These are phyloP conservation scores for Accipiter cooperii DNA, from an alignment of 2,113 vertebrate genomes.

Conservation along the genomic window DNA sequence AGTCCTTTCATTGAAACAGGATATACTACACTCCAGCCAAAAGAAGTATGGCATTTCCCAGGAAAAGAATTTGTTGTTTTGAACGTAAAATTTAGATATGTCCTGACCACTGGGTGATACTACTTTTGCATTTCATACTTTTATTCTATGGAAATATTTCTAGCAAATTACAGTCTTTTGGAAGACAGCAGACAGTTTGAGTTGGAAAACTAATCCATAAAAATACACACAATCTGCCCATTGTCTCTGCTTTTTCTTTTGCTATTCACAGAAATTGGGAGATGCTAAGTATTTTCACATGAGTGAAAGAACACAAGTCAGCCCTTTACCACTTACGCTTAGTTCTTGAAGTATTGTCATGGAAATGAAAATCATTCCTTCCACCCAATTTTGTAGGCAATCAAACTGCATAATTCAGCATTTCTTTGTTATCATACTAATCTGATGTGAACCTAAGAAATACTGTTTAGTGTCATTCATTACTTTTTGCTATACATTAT, in stretches of 20 bases:
- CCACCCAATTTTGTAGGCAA: not conserved
- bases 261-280: not conserved
- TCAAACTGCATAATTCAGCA: not conserved
- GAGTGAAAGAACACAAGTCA: not conserved
- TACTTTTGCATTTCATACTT: constrained; percentile 10
- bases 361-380: not conserved
- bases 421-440: not conserved
- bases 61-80: not conserved
- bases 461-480: not conserved
- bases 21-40: not conserved
- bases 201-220: not conserved
- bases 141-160: not conserved
- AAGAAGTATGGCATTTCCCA: not conserved
- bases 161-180: not conserved
- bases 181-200: not conserved
- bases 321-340: not conserved
- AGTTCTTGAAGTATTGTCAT: not conserved
- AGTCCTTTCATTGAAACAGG: not conserved
- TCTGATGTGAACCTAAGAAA: not conserved
- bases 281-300: not conserved
- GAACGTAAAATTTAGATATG: not conserved
- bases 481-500: not conserved
- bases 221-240: constrained; percentile 17
- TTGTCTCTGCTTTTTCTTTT: not conserved
- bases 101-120: not conserved